Base-by-base conservation (phyloP, 2,888 invertebrate genomes). In the Heteromurus nitidus region DNA sequence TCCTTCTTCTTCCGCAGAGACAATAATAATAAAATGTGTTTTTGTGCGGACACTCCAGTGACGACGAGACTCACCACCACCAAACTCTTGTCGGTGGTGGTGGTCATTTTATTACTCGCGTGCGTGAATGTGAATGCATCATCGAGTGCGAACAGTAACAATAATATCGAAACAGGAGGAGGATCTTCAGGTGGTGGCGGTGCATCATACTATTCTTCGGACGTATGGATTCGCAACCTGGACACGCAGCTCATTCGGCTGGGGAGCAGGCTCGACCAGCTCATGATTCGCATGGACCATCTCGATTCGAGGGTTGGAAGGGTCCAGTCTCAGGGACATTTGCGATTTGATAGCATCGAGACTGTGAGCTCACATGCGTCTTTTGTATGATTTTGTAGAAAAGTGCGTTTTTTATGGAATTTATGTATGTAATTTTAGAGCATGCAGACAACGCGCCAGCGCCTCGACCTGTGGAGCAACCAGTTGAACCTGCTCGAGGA, bases 281-380 rank as follows among this genome's bases (percentile, higher is more conserved):
- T 90, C 80, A 88, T 89, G 42, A 87, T 90, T 82, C 89, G 90
- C 85, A 87, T 91, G 80, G 91, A 90, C 67, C 88, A 88, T 22
- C 88, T 91, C 26, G 90, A 90, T 82, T 85, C 89, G 5, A 89
- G 90, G 85, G 86, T 91, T 1, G 88, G 88, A 1, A 86, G 90
- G 62, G 83, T 90, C 24, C 90, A 91, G 85, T 88, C 89, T 0
- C 85, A 82, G n/a, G 82, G 86, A 0, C 85, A 80, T 22, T 69
- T 84, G 16, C 55, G 87, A 72, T 83, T 87, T 26, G 87, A 86
- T 65, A 83, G 82, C 50, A 83, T 86, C 65, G 86, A 87, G 72
- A 85, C 84, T 50, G 86, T 86, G 72, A 83, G 86, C 47, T n/a
- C n/a, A n/a, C n/a, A n/a, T n/a, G n/a, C n/a, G n/a, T n/a, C n/a